Evolutionary conservation across 1,140 invertebrate genomes (phyloP), one percentile per base, ranked within the genome.

Genomic region (Melipona quadrifasciata): DNA sequence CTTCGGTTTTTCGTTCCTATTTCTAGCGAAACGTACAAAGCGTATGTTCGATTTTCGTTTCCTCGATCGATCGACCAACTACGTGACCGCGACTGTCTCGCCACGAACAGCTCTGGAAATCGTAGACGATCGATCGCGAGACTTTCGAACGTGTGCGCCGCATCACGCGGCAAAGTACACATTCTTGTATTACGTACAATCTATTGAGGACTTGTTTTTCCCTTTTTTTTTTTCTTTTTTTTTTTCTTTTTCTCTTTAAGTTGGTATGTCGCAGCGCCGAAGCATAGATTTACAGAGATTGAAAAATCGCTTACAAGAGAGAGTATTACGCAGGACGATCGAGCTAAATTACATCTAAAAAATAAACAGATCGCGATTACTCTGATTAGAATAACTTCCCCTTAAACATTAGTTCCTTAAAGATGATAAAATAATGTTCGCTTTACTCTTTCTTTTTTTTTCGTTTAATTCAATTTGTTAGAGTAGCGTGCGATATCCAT

Each of bases 11-110:
- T 47, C 68, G 64, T 82, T 68, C n/a, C 65, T 83, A 83, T n/a
- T 21, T 83, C 65, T 68, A 58, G 65, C 74, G 53, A 57, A 70
- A 70, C 81, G 74, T 78, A 78, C 64, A 70, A 78, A 83, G 81
- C 72, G 53, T 83, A 78, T 68, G 74, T 24, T 31, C 74, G 74
- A 82, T 57, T 51, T 47, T 21, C 19, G 47, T 79, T 64, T 55
- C 14, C 5, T 65, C 70, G 73, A 76, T 57, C 34, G 51, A 51
- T 55, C 64, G 34, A 27, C 39, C 21, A n/a, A 19, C 16, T 55
- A 27, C 39, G 39, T 39, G 6, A 67, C 65, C 31, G 58, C 19
- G 21, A 55, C 39, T 27, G 27, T 47, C 19, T 81, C 51, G 58
- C 17, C 5, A 14, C 19, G 47, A 65, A 75, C 39, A 55, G 24